Percentiles rank a stretch among this genome's conserved stretches.
Conservation (phyloP, 2,797 vertebrate genomes). For the Natrix natrix region DNA sequence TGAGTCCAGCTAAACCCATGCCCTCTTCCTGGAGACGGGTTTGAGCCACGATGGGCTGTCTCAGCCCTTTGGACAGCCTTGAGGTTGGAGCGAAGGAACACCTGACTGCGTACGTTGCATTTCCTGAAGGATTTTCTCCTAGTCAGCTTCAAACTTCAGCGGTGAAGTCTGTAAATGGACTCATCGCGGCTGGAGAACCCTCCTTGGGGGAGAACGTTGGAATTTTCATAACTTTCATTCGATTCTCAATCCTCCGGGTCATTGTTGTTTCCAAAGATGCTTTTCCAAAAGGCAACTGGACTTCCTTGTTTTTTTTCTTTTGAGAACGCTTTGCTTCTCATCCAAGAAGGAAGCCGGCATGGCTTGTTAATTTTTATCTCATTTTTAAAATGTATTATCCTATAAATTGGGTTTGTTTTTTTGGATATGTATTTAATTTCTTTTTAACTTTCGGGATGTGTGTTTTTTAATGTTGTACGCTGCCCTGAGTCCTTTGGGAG, state of each 20-base stretch:
- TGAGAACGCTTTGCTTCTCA: background rate
- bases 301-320: background rate
- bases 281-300: background rate
- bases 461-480: too few relatives aligned
- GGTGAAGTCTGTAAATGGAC: background rate
- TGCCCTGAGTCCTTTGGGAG: too few relatives aligned
- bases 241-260: background rate
- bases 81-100: conserved; percentile 36
- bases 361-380: too few relatives aligned
- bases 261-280: background rate
- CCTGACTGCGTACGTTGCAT: background rate
- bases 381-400: too few relatives aligned
- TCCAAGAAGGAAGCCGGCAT: background rate
- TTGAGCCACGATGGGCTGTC: conserved; percentile 35
- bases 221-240: background rate
- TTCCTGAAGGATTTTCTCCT: background rate
- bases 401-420: too few relatives aligned
- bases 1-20: conserved; percentile 28
- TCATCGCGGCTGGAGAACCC: background rate
- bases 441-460: too few relatives aligned
- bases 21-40: conserved; percentile 17
- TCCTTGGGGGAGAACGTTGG: background rate
- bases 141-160: background rate
- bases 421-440: too few relatives aligned
- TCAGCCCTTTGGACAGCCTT: conserved; percentile 40